Base-by-base conservation (phyloP, 2,888 invertebrate species). In the Hydriomena furcata region DNA sequence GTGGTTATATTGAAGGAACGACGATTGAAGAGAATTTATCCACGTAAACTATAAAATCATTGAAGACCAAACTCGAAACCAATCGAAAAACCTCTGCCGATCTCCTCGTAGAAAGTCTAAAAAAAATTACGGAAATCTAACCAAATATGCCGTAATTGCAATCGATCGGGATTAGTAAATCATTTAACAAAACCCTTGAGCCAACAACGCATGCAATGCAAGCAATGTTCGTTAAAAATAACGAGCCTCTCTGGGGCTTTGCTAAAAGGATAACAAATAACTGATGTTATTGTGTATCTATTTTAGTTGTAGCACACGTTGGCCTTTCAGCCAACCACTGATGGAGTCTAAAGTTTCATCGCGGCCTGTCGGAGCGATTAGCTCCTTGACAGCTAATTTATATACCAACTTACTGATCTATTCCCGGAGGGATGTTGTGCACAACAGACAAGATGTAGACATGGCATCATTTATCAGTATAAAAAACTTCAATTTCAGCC, bases 301-400 rank as follows among this genome's bases (percentile, higher is more conserved):
- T 89, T 90, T 86, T 63, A 49, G 74, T 65, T 61, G 48, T 55
- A 67, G 67, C 74, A 73, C 71, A 79, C 72, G 75, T 78, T 77
- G 78, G 82, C 77, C 80, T 81, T 82, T 82, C 71, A 83, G 79
- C 79, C 79, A 76, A 79, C 86, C 82, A 79, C 84, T 81, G 87
- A 87, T 84, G 82, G 82, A 82, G 82, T 85, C 85, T 85, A 79
- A 80, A 87, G 84, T 87, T 88, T 88, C 88, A 85, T 85, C 88
- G 89, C 84, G 82, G 86, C 76, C 84, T 88, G 90, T 85, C 85
- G 72, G 82, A 87, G 63, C 90, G 90, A 90, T 90, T 90, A 90
- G 88, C 85, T 80, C 61, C 65, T 73, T 86, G 89, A 89, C 90
- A 90, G 88, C 87, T 89, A 88, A 90, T 90, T 89, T 89, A 89